Evolutionary conservation across 2,113 vertebrate genomes (phyloP).

Genomic region (Plecturocebus donacophilus): DNA sequence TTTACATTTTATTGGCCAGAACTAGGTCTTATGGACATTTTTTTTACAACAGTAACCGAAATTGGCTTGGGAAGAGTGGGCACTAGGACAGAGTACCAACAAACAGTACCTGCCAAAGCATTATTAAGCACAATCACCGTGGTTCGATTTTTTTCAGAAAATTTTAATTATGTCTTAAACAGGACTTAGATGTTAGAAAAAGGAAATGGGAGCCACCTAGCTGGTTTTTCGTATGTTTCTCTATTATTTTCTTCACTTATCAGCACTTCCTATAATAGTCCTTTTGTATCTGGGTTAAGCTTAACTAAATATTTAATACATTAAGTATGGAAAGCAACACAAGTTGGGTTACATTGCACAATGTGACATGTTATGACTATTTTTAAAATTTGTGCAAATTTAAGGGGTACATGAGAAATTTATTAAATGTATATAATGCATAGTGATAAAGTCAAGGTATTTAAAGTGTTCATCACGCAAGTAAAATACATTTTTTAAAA

Average conservation of each 20-base stretch:
- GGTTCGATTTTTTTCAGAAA: not conserved
- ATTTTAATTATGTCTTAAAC: not conserved
- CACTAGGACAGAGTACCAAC: not conserved
- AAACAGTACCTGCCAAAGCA: not conserved
- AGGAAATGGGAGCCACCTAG: not conserved
- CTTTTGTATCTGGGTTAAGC: not conserved
- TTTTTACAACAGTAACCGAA: not conserved
- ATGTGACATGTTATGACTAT: not conserved
- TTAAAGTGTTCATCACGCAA: not conserved
- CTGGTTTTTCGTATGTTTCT: not conserved
- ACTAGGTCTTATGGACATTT: not conserved
- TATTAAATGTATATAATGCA: not conserved
- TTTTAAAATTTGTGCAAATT: not conserved
- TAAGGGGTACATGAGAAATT: not conserved
- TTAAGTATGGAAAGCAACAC: not conserved
- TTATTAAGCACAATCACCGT: not conserved
- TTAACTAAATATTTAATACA: conserved; percentile 10
- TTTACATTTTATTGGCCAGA: not conserved
- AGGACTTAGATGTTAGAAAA: not conserved
- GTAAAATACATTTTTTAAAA: not conserved
- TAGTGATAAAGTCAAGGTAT: not conserved
- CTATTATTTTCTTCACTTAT: not conserved
- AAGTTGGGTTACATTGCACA: not conserved
- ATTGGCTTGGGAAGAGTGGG: not conserved
- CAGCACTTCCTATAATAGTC: not conserved